These are phyloP conservation scores for Chelidonichthys spinosus DNA, from an alignment of 2,797 vertebrate species.

Conservation along the genomic window DNA sequence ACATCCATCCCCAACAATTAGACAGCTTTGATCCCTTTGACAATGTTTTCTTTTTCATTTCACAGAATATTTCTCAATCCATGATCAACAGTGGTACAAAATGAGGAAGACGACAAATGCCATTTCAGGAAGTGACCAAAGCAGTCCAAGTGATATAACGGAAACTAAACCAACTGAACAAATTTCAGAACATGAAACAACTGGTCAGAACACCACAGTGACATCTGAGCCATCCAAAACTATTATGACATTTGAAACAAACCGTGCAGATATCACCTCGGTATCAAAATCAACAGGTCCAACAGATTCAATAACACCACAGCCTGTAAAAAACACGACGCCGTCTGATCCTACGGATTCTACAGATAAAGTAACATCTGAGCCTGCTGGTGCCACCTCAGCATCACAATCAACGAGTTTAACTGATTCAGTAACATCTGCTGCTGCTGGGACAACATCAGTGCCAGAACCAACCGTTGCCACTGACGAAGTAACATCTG, in stretches of 20 bases:
- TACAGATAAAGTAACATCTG: not conserved
- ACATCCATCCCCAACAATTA: no score
- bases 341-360: not conserved
- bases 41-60: not conserved
- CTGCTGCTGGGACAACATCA: rapidly evolving
- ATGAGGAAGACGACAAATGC: not conserved
- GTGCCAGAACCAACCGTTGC: not conserved
- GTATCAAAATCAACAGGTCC: not conserved
- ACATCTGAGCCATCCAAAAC: not conserved
- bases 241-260: not conserved
- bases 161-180: not conserved
- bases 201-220: not conserved
- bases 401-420: not conserved
- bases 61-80: not conserved
- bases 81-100: not conserved
- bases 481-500: not conserved
- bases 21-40: no score
- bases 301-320: not conserved
- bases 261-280: not conserved
- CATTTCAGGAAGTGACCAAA: not conserved
- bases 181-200: not conserved
- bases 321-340: rapidly evolving
- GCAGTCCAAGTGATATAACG: not conserved
- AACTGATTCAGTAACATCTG: not conserved
- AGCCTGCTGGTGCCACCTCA: not conserved